These are phyloP conservation scores for Ahaetulla prasina DNA, from an alignment of 2,113 vertebrate genomes.

Conservation along the genomic window DNA sequence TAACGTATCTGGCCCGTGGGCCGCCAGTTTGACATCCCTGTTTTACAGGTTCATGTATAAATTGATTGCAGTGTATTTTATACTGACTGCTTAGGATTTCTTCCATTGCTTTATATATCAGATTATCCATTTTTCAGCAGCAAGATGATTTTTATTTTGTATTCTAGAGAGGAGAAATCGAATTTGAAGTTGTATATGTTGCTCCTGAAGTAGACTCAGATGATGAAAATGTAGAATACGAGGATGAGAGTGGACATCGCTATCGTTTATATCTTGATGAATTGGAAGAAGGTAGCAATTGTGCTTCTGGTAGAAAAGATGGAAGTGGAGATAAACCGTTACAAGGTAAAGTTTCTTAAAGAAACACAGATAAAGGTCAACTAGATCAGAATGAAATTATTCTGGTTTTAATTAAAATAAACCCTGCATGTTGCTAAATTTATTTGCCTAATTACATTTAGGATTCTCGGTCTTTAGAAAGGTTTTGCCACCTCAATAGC, in stretches of 20 bases:
- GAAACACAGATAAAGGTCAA: background rate
- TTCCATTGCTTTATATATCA: background rate
- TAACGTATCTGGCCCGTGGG: no score
- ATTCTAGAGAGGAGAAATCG: conserved; percentile 90
- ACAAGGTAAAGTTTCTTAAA: conserved; percentile 67
- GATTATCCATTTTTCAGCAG: background rate
- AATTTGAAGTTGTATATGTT: conserved; percentile 98
- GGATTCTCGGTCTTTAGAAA: background rate
- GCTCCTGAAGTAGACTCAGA: conserved; percentile 97
- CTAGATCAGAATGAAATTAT: background rate
- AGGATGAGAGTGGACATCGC: conserved; percentile 94
- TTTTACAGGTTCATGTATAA: background rate
- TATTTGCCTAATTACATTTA: background rate
- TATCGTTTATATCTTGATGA: conserved; percentile 96
- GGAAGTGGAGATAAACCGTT: conserved; percentile 68
- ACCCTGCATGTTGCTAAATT: background rate
- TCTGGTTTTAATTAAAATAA: background rate
- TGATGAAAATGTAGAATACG: conserved; percentile 98
- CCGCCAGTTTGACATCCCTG: no score
- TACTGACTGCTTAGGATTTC: background rate
- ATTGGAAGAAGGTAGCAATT: conserved; percentile 77
- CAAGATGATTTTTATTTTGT: conserved; percentile 4
- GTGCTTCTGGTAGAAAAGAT: conserved; percentile 67
- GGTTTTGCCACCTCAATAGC: background rate
- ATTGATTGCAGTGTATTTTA: background rate